Conservation (phyloP, 2,888 invertebrate genomes). For the Brachyptera putata region DNA sequence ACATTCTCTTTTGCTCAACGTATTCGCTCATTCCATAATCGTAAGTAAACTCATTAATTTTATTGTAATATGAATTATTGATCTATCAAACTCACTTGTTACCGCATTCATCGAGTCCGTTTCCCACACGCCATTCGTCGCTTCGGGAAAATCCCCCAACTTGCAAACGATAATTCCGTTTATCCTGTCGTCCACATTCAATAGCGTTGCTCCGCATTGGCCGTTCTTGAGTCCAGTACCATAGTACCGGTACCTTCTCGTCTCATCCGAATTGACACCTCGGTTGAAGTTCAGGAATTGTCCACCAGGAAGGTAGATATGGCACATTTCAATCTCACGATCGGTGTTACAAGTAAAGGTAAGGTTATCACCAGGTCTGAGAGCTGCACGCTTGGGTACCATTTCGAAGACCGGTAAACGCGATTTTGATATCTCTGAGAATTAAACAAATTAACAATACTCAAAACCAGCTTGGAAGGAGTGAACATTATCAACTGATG, state of each 20-base stretch:
- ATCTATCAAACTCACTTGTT: not conserved
- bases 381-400: not conserved
- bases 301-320: conserved; percentile 15
- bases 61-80: no score
- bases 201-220: conserved; percentile 9
- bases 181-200: not conserved
- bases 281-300: conserved; percentile 12
- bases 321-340: conserved; percentile 11
- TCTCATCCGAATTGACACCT: not conserved
- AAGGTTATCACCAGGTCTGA: not conserved
- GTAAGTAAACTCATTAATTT: no score
- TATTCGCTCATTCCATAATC: no score
- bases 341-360: conserved; percentile 2
- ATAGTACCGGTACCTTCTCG: not conserved
- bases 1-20: no score
- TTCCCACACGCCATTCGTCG: conserved; percentile 7
- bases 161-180: conserved; percentile 10
- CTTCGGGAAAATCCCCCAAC: conserved; percentile 1
- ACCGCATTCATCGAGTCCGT: not conserved
- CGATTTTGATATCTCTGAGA: not conserved
- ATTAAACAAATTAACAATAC: no score
- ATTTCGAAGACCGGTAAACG: conserved; percentile 1
- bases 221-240: conserved; percentile 13
- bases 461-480: no score
- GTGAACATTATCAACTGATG: no score